Conservation (phyloP, 2,797 vertebrate species). For the Microctenopoma lineatum region DNA sequence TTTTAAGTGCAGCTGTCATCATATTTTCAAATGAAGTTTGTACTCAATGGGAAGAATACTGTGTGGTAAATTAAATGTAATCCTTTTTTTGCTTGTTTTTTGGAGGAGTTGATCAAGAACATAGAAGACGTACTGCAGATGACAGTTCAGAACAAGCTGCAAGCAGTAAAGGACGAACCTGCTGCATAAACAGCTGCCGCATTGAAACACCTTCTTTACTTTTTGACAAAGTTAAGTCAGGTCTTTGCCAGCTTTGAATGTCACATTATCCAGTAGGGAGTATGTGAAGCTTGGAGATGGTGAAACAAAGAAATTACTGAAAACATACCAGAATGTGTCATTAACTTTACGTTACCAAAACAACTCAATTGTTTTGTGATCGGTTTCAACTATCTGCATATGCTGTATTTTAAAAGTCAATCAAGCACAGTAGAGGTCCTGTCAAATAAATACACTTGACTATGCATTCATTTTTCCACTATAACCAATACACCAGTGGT, state of each 20-base stretch:
- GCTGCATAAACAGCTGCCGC: constrained; percentile 28
- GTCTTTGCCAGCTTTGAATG: not conserved
- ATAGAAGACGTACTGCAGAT: constrained; percentile 85
- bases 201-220: constrained; percentile 3
- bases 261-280: not conserved
- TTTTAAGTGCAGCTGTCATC: constrained; percentile 36
- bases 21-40: constrained; percentile 11
- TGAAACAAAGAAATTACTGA: constrained; percentile 15
- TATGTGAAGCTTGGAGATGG: constrained; percentile 2
- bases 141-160: constrained; percentile 83
- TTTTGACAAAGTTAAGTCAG: constrained; percentile 7
- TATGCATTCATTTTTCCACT: too few relatives aligned
- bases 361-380: too few relatives aligned
- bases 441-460: too few relatives aligned
- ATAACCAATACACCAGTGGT: too few relatives aligned
- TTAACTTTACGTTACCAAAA: too few relatives aligned
- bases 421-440: not conserved
- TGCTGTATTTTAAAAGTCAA: not conserved
- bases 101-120: constrained; percentile 80
- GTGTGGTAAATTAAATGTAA: constrained; percentile 6
- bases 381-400: not conserved
- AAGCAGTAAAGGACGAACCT: constrained; percentile 50
- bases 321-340: not conserved
- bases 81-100: constrained; percentile 28
- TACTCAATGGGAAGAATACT: not conserved